Conservation (phyloP, 2,113 vertebrate genomes). For the Sminthopsis crassicaudata region DNA sequence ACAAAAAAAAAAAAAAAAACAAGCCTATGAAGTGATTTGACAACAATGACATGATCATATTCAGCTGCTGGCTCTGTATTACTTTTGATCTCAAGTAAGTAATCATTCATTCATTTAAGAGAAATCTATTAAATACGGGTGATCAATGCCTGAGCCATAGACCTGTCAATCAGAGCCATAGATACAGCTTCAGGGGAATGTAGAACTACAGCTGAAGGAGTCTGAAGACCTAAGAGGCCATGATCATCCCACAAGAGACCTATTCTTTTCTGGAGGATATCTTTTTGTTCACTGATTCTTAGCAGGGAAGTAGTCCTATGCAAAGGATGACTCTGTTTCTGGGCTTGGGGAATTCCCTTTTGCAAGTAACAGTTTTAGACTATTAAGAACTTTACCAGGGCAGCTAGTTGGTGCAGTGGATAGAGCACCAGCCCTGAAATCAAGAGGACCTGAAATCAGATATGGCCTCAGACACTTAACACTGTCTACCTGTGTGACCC, state of each 20-base stretch:
- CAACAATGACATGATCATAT: background rate
- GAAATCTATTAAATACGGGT: background rate
- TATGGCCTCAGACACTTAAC: no score
- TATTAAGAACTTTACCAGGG: background rate
- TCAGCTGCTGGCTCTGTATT: background rate
- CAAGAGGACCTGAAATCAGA: no score
- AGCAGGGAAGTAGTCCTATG: background rate
- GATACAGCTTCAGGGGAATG: background rate
- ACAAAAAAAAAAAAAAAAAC: no score
- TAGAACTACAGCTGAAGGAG: background rate
- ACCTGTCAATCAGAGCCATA: background rate
- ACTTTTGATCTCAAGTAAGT: background rate
- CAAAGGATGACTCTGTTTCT: background rate
- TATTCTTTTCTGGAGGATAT: background rate
- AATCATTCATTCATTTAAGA: background rate
- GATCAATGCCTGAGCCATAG: background rate
- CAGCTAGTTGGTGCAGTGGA: no score
- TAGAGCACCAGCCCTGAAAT: no score
- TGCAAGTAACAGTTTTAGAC: background rate
- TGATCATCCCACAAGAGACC: background rate
- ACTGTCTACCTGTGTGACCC: no score
- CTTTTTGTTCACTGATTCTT: background rate
- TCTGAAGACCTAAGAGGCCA: background rate
- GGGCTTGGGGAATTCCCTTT: background rate
- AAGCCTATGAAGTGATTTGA: background rate